Evolutionary conservation across 2,113 vertebrate species (phyloP), one percentile per base, ranked within the genome.

Genomic region (Callospermophilus lateralis): DNA sequence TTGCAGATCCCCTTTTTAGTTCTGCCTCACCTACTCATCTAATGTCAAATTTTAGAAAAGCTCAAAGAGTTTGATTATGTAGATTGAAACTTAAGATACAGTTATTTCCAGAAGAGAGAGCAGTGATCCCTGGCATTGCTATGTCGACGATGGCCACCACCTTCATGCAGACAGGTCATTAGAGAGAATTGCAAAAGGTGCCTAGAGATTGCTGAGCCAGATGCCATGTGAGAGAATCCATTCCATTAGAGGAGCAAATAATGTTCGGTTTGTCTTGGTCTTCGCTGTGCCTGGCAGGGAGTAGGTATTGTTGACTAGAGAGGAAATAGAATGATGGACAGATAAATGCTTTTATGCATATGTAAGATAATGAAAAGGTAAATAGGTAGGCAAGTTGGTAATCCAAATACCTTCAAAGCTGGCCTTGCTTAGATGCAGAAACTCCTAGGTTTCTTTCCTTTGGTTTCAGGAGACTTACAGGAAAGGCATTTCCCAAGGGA

Each of bases 111-210:
- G 65, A 68, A 42, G 45, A 79, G 76, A 28, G 0, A 22, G 48
- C 68, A n/a, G 79, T 45, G 45, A 63, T 15, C 16, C 5, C 0
- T 5, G 3, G 4, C 13, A 4, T 20, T 83, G 65, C 20, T 42
- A 20, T n/a, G 2, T n/a, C 11, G 26, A 8, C 1, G 1, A 22
- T 13, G 22, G 37, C 72, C 20, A 2, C 28, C 8, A 34, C 12
- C 61, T 58, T 42, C 34, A 0, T 58, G 13, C 1, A 26, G 6
- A 2, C 9, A 37, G 26, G 9, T n/a, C 8, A 0, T 10, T 51
- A 32, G 61, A 86, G 13, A 26, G 73, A 73, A 37, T 4, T 3
- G 5, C 51, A 26, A 16, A 34, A 70, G 4, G 58, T 22, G 30
- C 24, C 12, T 5, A 37, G 65, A 55, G 20, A 65, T 17, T 5